phyloP scores from a whole-genome alignment of 2,797 vertebrate genomes.

The Gobionotothen gibberifrons region DNA sequence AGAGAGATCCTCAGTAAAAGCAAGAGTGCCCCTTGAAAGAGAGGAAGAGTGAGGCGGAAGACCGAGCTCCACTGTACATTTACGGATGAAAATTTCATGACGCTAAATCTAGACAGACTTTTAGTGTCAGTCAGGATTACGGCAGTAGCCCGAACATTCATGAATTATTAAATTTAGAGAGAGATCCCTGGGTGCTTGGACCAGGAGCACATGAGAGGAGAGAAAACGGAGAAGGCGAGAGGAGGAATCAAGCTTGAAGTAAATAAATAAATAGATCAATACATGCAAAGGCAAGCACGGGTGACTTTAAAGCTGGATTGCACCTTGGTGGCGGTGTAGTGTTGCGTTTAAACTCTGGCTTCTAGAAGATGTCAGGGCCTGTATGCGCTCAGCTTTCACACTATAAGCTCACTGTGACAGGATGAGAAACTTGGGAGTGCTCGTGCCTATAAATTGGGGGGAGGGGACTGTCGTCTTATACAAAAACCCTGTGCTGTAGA shows the following conservation, averaged over 20 bases:
- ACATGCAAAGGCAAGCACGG: slow-evolving; percentile 26
- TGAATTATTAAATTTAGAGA: slow-evolving; percentile 83
- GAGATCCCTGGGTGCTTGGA: slow-evolving; percentile 69
- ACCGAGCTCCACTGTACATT: slow-evolving; percentile 70
- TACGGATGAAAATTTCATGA: slow-evolving; percentile 87
- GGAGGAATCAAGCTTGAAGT: slow-evolving; percentile 52
- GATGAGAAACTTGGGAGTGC: slow-evolving; percentile 50
- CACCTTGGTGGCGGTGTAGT: not conserved
- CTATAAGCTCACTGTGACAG: slow-evolving; percentile 33
- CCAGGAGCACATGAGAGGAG: slow-evolving; percentile 48
- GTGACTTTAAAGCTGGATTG: slow-evolving; percentile 17
- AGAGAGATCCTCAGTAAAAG: slow-evolving; percentile 52
- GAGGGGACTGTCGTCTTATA: slow-evolving; percentile 21
- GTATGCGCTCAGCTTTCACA: slow-evolving; percentile 37
- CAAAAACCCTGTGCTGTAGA: slow-evolving; percentile 21
- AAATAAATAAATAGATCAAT: slow-evolving; percentile 77
- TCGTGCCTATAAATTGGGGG: slow-evolving; percentile 29
- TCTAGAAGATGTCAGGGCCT: slow-evolving; percentile 18
- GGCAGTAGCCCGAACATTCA: slow-evolving; percentile 78
- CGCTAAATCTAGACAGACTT: slow-evolving; percentile 88
- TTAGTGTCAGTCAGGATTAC: slow-evolving; percentile 90
- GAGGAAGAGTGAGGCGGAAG: slow-evolving; percentile 43
- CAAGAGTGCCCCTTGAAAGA: slow-evolving; percentile 58
- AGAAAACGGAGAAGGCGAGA: slow-evolving; percentile 23
- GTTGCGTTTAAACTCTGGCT: slow-evolving; percentile 18